Conservation (phyloP, 2,888 invertebrate genomes). For the Leptogaster cylindrica region DNA sequence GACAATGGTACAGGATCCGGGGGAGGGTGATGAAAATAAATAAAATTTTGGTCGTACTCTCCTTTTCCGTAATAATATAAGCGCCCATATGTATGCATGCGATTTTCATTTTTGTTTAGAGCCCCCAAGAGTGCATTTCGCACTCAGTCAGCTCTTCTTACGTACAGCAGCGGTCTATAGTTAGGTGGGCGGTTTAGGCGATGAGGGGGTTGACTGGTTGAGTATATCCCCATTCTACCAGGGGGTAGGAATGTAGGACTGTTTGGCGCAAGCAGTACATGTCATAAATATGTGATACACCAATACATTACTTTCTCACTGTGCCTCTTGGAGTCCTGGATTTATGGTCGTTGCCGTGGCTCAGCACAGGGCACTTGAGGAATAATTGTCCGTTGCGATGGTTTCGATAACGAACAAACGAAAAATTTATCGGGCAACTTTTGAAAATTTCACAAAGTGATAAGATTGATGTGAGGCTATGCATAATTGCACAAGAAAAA, state of each 20-base stretch:
- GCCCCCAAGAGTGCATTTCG: slow-evolving; percentile 64
- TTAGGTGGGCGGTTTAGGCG: background rate
- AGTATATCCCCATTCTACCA: slow-evolving; percentile 14
- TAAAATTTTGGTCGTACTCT: slow-evolving; percentile 39
- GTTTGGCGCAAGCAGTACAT: slow-evolving; percentile 29
- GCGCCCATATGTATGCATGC: slow-evolving; percentile 64
- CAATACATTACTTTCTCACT: slow-evolving; percentile 32
- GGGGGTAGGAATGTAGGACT: slow-evolving; percentile 19
- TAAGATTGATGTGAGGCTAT: slow-evolving; percentile 16
- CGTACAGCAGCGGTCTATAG: background rate
- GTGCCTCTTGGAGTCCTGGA: slow-evolving; percentile 7
- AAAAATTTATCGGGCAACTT: slow-evolving; percentile 21
- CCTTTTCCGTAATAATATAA: slow-evolving; percentile 49
- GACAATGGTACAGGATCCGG: slow-evolving; percentile 11
- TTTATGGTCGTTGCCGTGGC: slow-evolving; percentile 11
- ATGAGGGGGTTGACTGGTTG: background rate
- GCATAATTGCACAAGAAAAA: slow-evolving; percentile 32
- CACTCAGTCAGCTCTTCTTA: slow-evolving; percentile 55
- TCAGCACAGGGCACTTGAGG: slow-evolving; percentile 9
- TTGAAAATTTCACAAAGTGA: slow-evolving; percentile 12
- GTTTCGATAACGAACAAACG: slow-evolving; percentile 35
- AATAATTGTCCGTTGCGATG: slow-evolving; percentile 35
- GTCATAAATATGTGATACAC: slow-evolving; percentile 43
- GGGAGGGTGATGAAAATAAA: slow-evolving; percentile 8
- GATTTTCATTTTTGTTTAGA: slow-evolving; percentile 64